Evolutionary conservation across 2,113 vertebrate genomes (phyloP), one percentile per base, ranked within the genome.

Genomic region (Myrmophylax atrothorax): DNA sequence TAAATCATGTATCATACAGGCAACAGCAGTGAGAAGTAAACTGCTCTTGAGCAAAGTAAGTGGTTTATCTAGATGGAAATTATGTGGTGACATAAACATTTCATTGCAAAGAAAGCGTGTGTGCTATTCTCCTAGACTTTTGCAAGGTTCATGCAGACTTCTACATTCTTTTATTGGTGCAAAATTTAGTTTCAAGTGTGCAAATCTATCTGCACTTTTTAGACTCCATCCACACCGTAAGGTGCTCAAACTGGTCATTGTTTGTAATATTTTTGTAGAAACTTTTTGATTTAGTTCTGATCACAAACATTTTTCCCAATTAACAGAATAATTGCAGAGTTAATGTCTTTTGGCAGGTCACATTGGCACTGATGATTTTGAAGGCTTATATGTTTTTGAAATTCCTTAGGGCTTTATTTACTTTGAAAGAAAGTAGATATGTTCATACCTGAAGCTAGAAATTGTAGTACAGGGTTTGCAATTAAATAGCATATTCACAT

Each of bases 331-430:
- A 83, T 83, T 92, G 69, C 22, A 42, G 55, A 89, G 66, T 60
- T 87, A 84, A 84, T 79, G 40, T 69, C 37, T 88, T 92, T 79
- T 87, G 78, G 62, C 70, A 90, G 55, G 25, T 94, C 58, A 62
- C 31, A 52, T 47, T 79, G 74, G 2, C 49, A 91, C 14, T 84
- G 87, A 84, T 75, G 53, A 60, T 93, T 94, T 76, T 87, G 62
- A 76, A 35, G 50, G 14, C 25, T 89, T 89, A 89, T 70, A 35
- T 72, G 5, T 53, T 60, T 60, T 91, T 25, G 33, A 80, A 24
- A 84, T 68, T 79, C 53, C 67, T 66, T 77, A 38, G 23, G 72
- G 37, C 38, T 74, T 90, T 42, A 76, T 84, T 77, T 92, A 18
- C 55, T 80, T 90, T 63, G 60, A 94, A 89, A 73, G 28, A 94